Evolutionary conservation across 2,113 vertebrate species (phyloP).

Genomic region (Ageneiosus marmoratus): DNA sequence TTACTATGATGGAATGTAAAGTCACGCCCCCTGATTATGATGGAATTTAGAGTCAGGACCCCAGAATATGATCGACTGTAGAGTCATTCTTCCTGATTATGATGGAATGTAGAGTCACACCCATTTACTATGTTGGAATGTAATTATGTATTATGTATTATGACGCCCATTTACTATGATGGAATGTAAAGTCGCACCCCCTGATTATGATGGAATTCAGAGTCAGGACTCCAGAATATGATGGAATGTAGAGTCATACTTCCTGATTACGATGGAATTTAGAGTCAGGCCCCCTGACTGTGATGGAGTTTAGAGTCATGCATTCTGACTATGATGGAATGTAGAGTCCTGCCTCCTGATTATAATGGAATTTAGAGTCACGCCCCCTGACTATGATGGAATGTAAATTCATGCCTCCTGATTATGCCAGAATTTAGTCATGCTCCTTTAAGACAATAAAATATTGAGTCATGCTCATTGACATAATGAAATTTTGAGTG

Average conservation of each 20-base stretch:
- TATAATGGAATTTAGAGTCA: not conserved
- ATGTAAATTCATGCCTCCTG: not conserved
- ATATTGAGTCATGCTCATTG: not conserved
- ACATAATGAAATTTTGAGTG: not conserved
- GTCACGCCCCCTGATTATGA: not conserved
- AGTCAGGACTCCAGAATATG: not conserved
- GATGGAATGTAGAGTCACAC: not conserved
- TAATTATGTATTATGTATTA: no score
- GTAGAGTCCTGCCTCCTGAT: not conserved
- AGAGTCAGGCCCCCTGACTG: not conserved
- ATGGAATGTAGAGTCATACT: not conserved
- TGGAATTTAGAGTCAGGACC: not conserved
- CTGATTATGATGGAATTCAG: not conserved
- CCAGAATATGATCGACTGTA: not conserved
- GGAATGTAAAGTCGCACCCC: not conserved
- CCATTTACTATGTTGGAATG: not conserved
- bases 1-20: not conserved
- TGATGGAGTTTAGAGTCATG: not conserved
- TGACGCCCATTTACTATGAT: not conserved
- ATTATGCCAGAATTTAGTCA: not conserved
- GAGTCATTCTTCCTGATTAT: no score
- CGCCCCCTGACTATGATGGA: not conserved
- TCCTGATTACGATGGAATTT: not conserved
- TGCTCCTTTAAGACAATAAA: not conserved
- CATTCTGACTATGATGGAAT: not conserved